These are phyloP conservation scores for Ptilonorhynchus violaceus DNA, from an alignment of 2,113 vertebrate genomes.

Conservation along the genomic window DNA sequence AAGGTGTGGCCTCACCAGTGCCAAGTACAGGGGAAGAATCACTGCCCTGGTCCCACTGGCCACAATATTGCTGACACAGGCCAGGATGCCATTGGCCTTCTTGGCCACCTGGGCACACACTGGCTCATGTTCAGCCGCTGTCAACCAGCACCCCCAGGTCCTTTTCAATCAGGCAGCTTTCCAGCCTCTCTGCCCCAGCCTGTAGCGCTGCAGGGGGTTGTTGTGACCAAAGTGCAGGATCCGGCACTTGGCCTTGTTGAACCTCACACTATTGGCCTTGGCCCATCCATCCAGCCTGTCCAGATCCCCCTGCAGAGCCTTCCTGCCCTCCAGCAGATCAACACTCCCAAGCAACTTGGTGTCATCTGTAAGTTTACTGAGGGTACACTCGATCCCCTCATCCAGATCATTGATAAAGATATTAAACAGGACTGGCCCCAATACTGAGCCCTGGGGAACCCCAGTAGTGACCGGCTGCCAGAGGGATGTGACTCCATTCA, in stretches of 20 bases:
- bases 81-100: neutral
- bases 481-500: neutral
- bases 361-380: neutral
- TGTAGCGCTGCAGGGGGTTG: neutral
- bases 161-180: neutral
- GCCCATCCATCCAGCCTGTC: fast-evolving
- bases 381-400: neutral
- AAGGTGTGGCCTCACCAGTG: no score
- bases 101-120: neutral
- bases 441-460: neutral
- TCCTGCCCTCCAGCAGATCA: neutral
- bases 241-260: neutral
- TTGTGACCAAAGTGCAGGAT: neutral
- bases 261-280: neutral
- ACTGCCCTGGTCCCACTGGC: neutral
- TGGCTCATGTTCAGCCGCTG: neutral
- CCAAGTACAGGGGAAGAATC: fast-evolving
- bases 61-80: fast-evolving
- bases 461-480: neutral
- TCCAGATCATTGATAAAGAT: neutral
- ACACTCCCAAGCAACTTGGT: neutral
- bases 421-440: neutral
- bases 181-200: neutral
- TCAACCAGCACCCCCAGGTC: fast-evolving
- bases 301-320: neutral